Percentiles rank a stretch among this genome's conserved stretches.
Conservation (phyloP, 2,797 vertebrate species). For the Spinus olivaceus region DNA sequence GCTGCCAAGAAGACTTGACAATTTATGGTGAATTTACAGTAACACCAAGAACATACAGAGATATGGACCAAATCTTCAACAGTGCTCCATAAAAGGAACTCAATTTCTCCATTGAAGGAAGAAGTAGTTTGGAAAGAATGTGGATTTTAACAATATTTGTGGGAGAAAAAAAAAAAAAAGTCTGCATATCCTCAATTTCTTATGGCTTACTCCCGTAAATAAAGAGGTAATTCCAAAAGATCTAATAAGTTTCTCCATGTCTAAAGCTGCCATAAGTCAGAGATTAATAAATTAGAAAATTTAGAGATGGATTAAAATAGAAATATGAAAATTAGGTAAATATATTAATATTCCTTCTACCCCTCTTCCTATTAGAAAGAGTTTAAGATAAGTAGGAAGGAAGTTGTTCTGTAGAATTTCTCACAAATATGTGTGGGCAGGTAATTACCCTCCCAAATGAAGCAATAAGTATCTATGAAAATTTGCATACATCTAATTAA, state of each 20-base stretch:
- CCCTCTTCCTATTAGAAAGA: background rate
- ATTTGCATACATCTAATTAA: background rate
- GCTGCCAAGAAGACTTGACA: background rate
- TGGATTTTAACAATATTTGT: background rate
- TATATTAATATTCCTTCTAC: background rate
- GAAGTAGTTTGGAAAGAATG: background rate
- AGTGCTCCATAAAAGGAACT: background rate
- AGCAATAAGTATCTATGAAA: background rate
- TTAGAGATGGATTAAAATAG: background rate
- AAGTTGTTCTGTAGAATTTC: background rate
- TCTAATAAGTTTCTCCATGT: background rate
- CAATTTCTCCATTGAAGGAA: background rate
- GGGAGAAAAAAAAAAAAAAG: background rate
- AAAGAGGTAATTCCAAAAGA: background rate
- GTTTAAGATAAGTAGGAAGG: background rate
- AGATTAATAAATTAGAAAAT: background rate
- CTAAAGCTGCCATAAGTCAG: background rate
- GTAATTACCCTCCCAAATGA: background rate
- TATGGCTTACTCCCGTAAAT: background rate
- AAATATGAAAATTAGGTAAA: background rate
- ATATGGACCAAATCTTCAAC: background rate
- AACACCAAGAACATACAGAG: background rate
- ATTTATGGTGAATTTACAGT: background rate
- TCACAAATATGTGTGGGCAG: background rate
- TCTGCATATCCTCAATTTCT: background rate